Conservation (phyloP, 2,797 vertebrate genomes). For the Acanthornis magna region DNA sequence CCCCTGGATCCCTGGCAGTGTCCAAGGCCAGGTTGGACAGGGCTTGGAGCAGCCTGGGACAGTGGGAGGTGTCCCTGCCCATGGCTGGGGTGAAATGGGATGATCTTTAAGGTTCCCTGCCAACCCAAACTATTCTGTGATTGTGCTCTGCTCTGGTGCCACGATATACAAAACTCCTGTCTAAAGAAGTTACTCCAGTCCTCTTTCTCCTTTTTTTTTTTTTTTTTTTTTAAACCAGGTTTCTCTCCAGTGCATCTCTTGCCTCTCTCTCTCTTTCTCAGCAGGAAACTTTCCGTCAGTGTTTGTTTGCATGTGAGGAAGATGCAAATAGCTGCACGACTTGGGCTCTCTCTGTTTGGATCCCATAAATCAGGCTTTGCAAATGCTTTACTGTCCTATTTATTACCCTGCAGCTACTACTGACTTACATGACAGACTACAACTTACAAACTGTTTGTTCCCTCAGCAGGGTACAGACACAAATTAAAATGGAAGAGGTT, state of each 20-base stretch:
- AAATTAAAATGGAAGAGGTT: conserved; percentile 61
- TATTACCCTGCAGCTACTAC: not conserved
- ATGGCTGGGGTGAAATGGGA: not conserved
- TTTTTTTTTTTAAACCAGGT: not conserved
- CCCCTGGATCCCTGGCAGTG: not conserved
- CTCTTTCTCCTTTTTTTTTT: not conserved
- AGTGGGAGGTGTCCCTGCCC: not conserved
- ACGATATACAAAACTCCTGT: not conserved
- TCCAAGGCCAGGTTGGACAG: accelerated
- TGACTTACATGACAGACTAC: conserved; percentile 20
- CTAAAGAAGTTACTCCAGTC: not conserved
- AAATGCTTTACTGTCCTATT: conserved; percentile 44
- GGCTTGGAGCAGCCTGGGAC: not conserved
- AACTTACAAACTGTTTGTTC: conserved; percentile 45
- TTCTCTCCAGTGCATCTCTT: not conserved
- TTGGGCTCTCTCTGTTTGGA: not conserved
- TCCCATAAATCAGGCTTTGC: conserved; percentile 7
- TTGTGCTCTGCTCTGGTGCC: not conserved
- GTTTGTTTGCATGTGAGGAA: not conserved
- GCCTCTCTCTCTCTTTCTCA: not conserved
- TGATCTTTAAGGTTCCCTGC: not conserved
- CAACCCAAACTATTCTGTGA: not conserved
- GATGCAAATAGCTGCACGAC: conserved; percentile 45
- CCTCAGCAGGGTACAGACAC: conserved; percentile 62
- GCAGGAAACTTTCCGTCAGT: not conserved